Evolutionary conservation across 2,888 invertebrate species (phyloP).

Genomic region (Epistrophella euchroma): DNA sequence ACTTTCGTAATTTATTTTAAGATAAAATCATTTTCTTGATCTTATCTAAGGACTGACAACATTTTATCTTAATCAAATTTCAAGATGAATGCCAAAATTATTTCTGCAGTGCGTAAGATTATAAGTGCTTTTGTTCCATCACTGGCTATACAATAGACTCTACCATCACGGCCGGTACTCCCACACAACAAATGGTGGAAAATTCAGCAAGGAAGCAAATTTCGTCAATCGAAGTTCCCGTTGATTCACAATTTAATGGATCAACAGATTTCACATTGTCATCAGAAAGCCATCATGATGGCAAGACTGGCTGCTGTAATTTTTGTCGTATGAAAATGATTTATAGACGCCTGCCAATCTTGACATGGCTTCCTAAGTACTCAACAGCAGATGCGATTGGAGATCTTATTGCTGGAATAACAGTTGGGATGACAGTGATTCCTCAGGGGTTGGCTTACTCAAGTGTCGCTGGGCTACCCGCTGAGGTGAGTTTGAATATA

Average conservation of each 20-base stretch:
- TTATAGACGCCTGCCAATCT: slow-evolving; percentile 88
- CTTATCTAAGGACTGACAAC: not conserved
- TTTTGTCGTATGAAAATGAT: slow-evolving; percentile 61
- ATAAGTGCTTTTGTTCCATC: not conserved
- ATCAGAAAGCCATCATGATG: slow-evolving; percentile 80
- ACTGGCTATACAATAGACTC: not conserved
- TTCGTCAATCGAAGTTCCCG: slow-evolving; percentile 74
- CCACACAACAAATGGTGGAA: slow-evolving; percentile 4
- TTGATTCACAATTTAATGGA: slow-evolving; percentile 80
- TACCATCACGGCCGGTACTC: not conserved
- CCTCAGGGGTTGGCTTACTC: slow-evolving; percentile 94
- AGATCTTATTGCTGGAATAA: slow-evolving; percentile 96
- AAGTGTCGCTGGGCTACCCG: slow-evolving; percentile 90
- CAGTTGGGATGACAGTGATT: slow-evolving; percentile 88
- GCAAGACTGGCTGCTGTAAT: slow-evolving; percentile 21
- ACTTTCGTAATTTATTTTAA: not conserved
- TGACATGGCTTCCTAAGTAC: slow-evolving; percentile 92
- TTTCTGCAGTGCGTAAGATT: slow-evolving; percentile 12
- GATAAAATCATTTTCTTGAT: not conserved
- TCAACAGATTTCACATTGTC: slow-evolving; percentile 81
- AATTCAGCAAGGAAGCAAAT: slow-evolving; percentile 11
- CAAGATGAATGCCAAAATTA: not conserved
- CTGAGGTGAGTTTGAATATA: slow-evolving; percentile 84
- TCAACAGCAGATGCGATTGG: slow-evolving; percentile 89
- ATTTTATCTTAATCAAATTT: slow-evolving; percentile 16